Conservation (phyloP, 2,888 invertebrate genomes). For the Lasioglossum oenotherae region DNA sequence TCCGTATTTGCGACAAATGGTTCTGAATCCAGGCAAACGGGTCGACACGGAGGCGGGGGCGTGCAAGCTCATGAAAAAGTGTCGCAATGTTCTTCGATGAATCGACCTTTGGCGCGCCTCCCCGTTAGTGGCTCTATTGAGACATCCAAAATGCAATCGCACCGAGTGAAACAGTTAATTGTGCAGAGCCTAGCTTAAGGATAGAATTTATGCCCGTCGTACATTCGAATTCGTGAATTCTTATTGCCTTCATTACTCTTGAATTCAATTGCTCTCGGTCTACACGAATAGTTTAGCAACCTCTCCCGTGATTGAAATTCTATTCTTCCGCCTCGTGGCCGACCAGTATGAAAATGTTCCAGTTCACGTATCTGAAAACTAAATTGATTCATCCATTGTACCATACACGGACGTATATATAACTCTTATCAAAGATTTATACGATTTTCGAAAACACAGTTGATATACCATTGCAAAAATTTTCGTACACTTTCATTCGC, state of each 20-base stretch:
- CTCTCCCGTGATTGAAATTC: not conserved
- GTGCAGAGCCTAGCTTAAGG: not conserved
- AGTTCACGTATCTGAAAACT: not conserved
- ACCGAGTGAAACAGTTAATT: slow-evolving; percentile 12
- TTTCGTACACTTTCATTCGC: not conserved
- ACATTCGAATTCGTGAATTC: slow-evolving; percentile 2
- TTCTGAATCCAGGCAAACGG: slow-evolving; percentile 30
- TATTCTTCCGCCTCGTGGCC: not conserved
- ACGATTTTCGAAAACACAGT: not conserved
- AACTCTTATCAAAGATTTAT: not conserved
- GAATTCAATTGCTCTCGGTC: slow-evolving; percentile 11
- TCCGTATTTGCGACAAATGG: not conserved
- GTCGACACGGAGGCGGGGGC: slow-evolving; percentile 32
- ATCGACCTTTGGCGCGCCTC: slow-evolving; percentile 46
- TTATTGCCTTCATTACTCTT: slow-evolving; percentile 19
- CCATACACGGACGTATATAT: not conserved
- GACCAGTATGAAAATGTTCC: not conserved
- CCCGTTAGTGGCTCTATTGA: slow-evolving; percentile 24
- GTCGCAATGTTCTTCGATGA: slow-evolving; percentile 37
- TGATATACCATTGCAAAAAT: not conserved
- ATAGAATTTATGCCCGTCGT: slow-evolving; percentile 18
- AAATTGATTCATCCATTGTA: not conserved
- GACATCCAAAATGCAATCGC: slow-evolving; percentile 24
- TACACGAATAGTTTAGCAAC: slow-evolving; percentile 17
- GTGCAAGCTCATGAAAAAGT: slow-evolving; percentile 32